These are phyloP conservation scores for Dasyurus viverrinus DNA, from an alignment of 2,113 vertebrate species.

Conservation along the genomic window DNA sequence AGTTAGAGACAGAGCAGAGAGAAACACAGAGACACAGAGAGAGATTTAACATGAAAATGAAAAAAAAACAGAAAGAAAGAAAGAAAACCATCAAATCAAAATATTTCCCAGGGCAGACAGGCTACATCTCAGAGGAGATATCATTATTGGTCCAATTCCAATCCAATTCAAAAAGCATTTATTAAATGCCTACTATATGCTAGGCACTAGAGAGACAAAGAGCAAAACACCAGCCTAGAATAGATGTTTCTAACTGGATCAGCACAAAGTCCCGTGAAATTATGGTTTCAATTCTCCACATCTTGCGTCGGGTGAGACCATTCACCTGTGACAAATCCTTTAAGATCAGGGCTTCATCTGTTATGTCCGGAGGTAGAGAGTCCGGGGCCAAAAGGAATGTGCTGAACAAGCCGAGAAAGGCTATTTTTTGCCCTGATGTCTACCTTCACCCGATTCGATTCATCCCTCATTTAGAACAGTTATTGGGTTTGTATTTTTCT, in stretches of 20 bases:
- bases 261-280: conserved; percentile 40
- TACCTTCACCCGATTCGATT: conserved; percentile 22
- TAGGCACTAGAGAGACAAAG: background rate
- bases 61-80: background rate
- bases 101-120: background rate
- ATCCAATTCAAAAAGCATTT: background rate
- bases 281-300: conserved; percentile 42
- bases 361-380: background rate
- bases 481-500: conserved; percentile 19
- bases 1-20: background rate
- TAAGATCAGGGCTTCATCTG: conserved; percentile 56
- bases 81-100: background rate
- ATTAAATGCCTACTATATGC: background rate
- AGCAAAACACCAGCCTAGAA: background rate
- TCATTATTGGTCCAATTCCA: background rate
- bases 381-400: conserved; percentile 49
- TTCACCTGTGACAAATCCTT: background rate
- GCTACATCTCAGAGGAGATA: background rate
- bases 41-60: background rate
- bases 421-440: conserved; percentile 24
- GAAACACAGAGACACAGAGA: background rate
- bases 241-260: background rate
- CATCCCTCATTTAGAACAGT: background rate
- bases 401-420: background rate
- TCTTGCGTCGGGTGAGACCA: background rate